These are phyloP conservation scores for Ectobius pallidus DNA, from an alignment of 2,888 invertebrate genomes.

Conservation along the genomic window DNA sequence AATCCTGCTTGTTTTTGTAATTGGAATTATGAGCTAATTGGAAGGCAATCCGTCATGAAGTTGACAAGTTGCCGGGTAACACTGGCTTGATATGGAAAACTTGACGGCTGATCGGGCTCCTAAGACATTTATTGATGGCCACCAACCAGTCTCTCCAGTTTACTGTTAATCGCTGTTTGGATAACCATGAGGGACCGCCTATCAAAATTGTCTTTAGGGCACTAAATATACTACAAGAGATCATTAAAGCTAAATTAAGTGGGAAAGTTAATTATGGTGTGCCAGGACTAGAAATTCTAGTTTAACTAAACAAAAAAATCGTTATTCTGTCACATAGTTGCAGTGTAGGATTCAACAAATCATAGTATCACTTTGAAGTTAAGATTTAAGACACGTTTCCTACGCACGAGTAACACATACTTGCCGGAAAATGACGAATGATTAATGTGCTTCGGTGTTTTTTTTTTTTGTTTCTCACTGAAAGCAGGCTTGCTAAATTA, in stretches of 20 bases:
- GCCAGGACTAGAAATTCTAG: background rate
- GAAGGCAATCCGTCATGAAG: background rate
- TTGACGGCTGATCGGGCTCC: background rate
- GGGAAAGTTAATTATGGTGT: background rate
- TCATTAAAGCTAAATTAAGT: background rate
- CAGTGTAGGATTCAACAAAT: background rate
- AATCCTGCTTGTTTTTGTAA: no score
- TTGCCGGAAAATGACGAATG: no score
- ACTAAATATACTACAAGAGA: background rate
- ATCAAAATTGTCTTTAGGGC: background rate
- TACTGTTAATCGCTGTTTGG: background rate
- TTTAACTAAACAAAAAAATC: background rate
- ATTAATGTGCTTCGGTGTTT: no score
- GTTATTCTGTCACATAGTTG: background rate
- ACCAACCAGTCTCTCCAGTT: background rate
- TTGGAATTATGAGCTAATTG: background rate
- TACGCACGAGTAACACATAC: no score
- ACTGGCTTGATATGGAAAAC: background rate
- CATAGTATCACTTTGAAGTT: no score
- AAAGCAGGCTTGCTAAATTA: no score
- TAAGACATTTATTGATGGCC: background rate
- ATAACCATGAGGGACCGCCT: background rate
- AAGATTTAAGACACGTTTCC: no score
- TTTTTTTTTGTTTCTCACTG: no score
- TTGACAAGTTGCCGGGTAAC: background rate